phyloP scores from a whole-genome alignment of 2,888 invertebrate species.

The Masnerella sp. region DNA sequence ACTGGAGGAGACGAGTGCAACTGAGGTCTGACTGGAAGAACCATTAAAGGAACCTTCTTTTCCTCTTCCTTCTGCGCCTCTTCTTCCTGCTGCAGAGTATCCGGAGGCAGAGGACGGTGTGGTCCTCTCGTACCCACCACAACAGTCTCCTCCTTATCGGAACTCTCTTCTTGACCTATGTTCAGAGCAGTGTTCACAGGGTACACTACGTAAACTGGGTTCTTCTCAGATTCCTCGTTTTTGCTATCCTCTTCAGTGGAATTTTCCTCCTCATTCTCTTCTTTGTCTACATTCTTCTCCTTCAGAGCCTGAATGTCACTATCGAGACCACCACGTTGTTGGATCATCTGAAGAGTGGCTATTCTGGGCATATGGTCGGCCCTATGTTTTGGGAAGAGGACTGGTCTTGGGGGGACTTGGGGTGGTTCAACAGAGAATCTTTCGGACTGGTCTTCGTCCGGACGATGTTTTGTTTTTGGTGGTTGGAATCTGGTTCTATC shows the following conservation, averaged over 20 bases:
- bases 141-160: slow-evolving; percentile 79
- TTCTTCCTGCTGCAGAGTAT: slow-evolving; percentile 70
- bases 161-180: slow-evolving; percentile 77
- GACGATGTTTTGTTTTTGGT: slow-evolving; percentile 63
- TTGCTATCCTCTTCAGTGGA: slow-evolving; percentile 38
- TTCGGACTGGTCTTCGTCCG: slow-evolving; percentile 72
- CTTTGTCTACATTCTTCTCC: slow-evolving; percentile 69
- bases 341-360: slow-evolving; percentile 85
- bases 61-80: slow-evolving; percentile 60
- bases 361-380: slow-evolving; percentile 79
- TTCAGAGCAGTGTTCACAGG: slow-evolving; percentile 80
- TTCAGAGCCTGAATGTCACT: slow-evolving; percentile 74
- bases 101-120: slow-evolving; percentile 78
- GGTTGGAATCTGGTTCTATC: slow-evolving; percentile 34
- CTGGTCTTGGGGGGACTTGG: slow-evolving; percentile 76
- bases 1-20: slow-evolving; percentile 73
- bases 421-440: slow-evolving; percentile 73
- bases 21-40: slow-evolving; percentile 78
- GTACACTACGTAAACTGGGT: slow-evolving; percentile 81
- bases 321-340: slow-evolving; percentile 74
- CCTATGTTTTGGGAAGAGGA: slow-evolving; percentile 76
- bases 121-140: slow-evolving; percentile 80
- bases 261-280: slow-evolving; percentile 59
- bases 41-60: slow-evolving; percentile 55
- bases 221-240: slow-evolving; percentile 63